Evolutionary conservation across 2,113 vertebrate species (phyloP), one percentile per base, ranked within the genome.

Genomic region (Gobio gobio): DNA sequence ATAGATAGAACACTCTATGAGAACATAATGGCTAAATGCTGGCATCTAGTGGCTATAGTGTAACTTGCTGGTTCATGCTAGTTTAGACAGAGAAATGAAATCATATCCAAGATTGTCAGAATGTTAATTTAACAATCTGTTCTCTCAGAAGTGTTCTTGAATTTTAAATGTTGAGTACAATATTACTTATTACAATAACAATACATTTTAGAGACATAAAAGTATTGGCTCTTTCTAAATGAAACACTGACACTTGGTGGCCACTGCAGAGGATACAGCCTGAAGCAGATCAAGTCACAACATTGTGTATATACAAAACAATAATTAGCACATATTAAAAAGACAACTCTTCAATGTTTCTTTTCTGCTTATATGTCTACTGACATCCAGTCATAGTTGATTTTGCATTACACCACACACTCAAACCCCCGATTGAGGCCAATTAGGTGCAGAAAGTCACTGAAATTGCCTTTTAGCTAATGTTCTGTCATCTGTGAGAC

Each of bases 221-320:
- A 59, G 1, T n/a, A 12, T 24, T 61, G 12, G 4, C 36, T 61
- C n/a, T n/a, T 59, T 36, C 12, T 70, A 10, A 13, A 22, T 29
- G 24, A 75, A 75, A 83, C 66, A 66, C 66, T 83, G 85, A 47
- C 83, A 91, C 80, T 92, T 91, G 78, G 91, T 92, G 93, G 91
- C 12, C 78, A 36, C 18, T 70, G 54, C 24, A 61, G 49, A 49
- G 56, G 43, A 70, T 56, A 59, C 78, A 64, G 33, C 45, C 29
- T 12, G 8, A 79, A 73, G 24, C 40, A 33, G 10, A 47, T 72
- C 16, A 26, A 20, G 9, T 10, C 10, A 72, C 36, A 45, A 6
- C 9, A 40, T 22, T 43, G 10, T 6, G 22, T 3, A 8, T 26
- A 16, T 74, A 54, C 51, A 73, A 45, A 73, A 26, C 12, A 49